Conservation (phyloP, 2,888 invertebrate species). For the Camponotus fellah region DNA sequence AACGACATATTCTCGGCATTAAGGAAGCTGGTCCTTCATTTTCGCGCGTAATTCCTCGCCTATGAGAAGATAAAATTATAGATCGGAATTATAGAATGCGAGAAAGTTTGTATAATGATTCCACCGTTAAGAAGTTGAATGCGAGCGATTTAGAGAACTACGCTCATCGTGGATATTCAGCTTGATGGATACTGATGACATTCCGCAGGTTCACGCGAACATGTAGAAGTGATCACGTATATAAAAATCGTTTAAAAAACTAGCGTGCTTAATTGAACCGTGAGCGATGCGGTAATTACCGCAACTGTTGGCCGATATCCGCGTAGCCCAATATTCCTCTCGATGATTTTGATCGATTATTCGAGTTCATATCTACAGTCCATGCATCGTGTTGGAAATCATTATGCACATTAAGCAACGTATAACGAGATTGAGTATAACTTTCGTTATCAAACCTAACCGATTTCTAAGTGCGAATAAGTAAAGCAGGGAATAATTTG, state of each 20-base stretch:
- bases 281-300: constrained; percentile 46
- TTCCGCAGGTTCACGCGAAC: constrained; percentile 8
- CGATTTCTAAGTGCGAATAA: constrained; percentile 17
- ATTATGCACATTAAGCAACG: constrained; percentile 21
- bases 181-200: constrained; percentile 46
- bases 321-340: constrained; percentile 9
- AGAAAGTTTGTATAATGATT: constrained; percentile 22
- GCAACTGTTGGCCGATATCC: constrained; percentile 41
- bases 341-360: constrained; percentile 53
- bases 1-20: background rate
- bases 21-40: background rate
- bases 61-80: background rate
- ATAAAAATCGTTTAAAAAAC: constrained; percentile 16
- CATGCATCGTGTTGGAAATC: background rate
- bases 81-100: constrained; percentile 15
- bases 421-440: constrained; percentile 8
- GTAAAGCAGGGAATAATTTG: constrained; percentile 12
- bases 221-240: constrained; percentile 9
- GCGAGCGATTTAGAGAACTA: constrained; percentile 18
- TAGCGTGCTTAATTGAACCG: constrained; percentile 37
- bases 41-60: background rate
- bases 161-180: constrained; percentile 5
- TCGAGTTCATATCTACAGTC: background rate
- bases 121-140: constrained; percentile 30
- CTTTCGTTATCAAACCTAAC: constrained; percentile 8